phyloP scores from a whole-genome alignment of 2,888 invertebrate genomes.

The Pecten maximus region DNA sequence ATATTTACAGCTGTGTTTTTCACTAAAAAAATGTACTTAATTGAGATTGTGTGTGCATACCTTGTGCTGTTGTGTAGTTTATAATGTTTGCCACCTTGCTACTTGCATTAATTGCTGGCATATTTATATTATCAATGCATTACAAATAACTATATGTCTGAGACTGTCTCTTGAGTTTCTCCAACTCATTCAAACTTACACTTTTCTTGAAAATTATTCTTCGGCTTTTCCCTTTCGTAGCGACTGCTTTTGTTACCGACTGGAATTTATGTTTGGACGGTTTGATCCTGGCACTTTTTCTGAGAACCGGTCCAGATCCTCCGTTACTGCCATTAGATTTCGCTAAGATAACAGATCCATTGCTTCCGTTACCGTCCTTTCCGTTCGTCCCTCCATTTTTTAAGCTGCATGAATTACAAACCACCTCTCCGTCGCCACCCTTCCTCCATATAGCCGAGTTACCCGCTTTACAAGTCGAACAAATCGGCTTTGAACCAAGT shows the following conservation, averaged over 20 bases:
- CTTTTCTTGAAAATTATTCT: slow-evolving; percentile 88
- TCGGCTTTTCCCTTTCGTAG: slow-evolving; percentile 88
- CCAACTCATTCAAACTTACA: slow-evolving; percentile 76
- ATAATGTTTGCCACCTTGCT: too few species aligned
- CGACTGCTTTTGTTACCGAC: slow-evolving; percentile 70
- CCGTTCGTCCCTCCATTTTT: slow-evolving; percentile 66
- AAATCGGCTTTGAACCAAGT: slow-evolving; percentile 76
- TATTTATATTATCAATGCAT: too few species aligned
- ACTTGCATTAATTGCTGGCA: too few species aligned
- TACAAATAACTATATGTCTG: slow-evolving; percentile 14
- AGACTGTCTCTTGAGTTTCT: too few species aligned
- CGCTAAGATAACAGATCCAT: slow-evolving; percentile 37
- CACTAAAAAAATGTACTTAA: too few species aligned
- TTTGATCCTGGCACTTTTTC: slow-evolving; percentile 79
- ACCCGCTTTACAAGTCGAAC: slow-evolving; percentile 71
- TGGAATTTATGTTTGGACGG: slow-evolving; percentile 75
- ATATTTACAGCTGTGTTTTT: too few species aligned
- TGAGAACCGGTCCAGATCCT: slow-evolving; percentile 69
- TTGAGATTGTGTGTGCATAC: too few species aligned
- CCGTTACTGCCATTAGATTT: slow-evolving; percentile 60
- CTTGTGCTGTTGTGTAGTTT: too few species aligned
- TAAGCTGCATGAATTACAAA: slow-evolving; percentile 88
- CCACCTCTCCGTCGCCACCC: slow-evolving; percentile 88
- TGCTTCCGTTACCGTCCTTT: slow-evolving; percentile 48
- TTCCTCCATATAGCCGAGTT: slow-evolving; percentile 88